These are phyloP conservation scores for Sebastiscus albofasciatus DNA, from an alignment of 2,797 vertebrate genomes.

Conservation along the genomic window DNA sequence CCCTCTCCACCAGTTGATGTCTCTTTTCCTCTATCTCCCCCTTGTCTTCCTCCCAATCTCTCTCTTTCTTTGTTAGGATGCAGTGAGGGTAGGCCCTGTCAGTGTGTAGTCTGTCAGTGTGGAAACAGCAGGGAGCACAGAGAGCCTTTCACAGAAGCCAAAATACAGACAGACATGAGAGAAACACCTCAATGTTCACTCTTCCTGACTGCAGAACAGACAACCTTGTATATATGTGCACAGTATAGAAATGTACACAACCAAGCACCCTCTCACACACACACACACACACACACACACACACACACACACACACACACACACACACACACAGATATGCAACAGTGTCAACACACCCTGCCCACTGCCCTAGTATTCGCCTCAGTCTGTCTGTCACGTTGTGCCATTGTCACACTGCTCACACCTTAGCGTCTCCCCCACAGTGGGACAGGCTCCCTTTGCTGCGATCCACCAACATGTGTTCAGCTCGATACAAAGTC, in stretches of 20 bases:
- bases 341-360: conserved; percentile 11
- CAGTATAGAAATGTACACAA: conserved; percentile 18
- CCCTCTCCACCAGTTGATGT: conserved; percentile 13
- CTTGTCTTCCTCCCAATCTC: conserved; percentile 31
- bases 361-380: conserved; percentile 8
- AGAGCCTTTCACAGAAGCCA: conserved; percentile 38
- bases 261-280: neutral
- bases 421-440: conserved; percentile 25
- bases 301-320: neutral
- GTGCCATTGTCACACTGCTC: conserved; percentile 42
- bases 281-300: neutral
- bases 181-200: conserved; percentile 44
- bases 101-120: conserved; percentile 46
- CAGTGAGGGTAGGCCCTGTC: conserved; percentile 46
- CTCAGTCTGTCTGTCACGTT: conserved; percentile 46
- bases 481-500: conserved; percentile 25
- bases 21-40: conserved; percentile 8
- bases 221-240: neutral
- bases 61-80: conserved; percentile 43
- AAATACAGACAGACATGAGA: conserved; percentile 49
- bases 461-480: conserved; percentile 27
- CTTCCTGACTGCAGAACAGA: conserved; percentile 41
- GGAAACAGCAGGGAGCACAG: conserved; percentile 53
- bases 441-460: conserved; percentile 18
- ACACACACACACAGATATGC: neutral